Evolutionary conservation across 2,113 vertebrate genomes (phyloP).

Genomic region (Melanotaenia duboulayi): DNA sequence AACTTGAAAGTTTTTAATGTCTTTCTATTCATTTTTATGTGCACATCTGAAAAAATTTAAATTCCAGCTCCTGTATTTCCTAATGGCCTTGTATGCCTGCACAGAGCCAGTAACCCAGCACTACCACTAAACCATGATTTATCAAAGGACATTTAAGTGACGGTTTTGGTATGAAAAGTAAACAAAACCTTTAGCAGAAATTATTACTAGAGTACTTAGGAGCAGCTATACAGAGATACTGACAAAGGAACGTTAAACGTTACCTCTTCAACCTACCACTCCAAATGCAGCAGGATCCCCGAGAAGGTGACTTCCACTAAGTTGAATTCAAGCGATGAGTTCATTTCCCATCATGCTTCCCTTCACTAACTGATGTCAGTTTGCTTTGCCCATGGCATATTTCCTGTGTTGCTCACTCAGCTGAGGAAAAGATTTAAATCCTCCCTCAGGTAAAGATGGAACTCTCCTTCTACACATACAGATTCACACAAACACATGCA

Average conservation of each 20-base stretch:
- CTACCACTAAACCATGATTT: no score
- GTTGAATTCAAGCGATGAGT: conserved; percentile 19
- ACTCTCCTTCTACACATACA: neutral
- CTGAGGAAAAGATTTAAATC: conserved; percentile 39
- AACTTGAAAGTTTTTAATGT: neutral
- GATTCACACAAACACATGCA: conserved; percentile 17
- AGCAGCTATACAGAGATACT: neutral
- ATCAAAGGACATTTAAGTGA: no score
- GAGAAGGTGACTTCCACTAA: neutral
- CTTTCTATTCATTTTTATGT: neutral
- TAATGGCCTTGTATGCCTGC: conserved; percentile 16
- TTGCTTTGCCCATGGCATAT: conserved; percentile 16
- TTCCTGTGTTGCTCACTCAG: conserved; percentile 33
- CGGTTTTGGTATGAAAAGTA: no score
- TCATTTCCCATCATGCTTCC: conserved; percentile 6
- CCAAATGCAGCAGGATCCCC: conserved; percentile 2
- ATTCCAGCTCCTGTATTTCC: conserved; percentile 22
- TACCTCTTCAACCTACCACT: conserved; percentile 4
- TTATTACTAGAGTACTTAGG: no score
- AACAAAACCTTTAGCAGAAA: no score
- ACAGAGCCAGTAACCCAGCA: no score
- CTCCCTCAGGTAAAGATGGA: conserved; percentile 48
- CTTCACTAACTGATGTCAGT: neutral
- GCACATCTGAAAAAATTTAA: conserved; percentile 14
- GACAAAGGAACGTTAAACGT: conserved; percentile 1